Conservation (phyloP, 2,113 vertebrate species). For the Budorcas taxicolor region DNA sequence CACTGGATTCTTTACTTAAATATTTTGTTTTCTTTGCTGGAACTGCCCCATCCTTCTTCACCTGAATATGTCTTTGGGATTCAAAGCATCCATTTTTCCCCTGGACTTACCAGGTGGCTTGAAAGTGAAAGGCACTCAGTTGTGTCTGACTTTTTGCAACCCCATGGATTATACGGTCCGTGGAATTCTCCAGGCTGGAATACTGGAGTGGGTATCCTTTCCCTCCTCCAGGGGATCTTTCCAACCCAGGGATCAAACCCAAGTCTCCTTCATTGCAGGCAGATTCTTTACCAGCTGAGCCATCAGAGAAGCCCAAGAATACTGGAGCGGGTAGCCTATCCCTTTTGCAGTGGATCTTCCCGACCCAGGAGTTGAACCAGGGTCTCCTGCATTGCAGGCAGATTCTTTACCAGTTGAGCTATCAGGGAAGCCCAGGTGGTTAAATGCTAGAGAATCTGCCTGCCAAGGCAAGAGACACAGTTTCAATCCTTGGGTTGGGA, state of each 20-base stretch:
- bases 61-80: not conserved
- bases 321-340: not conserved
- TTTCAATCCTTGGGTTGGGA: not conserved
- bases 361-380: not conserved
- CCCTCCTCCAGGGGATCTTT: not conserved
- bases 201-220: not conserved
- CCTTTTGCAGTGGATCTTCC: not conserved
- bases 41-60: not conserved
- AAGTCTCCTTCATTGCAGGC: too few species aligned
- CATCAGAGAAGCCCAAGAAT: too few species aligned
- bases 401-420: not conserved
- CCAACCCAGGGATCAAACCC: not conserved
- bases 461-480: not conserved
- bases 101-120: not conserved
- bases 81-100: not conserved
- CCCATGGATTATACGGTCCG: not conserved
- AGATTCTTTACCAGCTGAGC: too few species aligned
- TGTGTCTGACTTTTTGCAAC: rapidly evolving
- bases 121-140: not conserved
- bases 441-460: not conserved
- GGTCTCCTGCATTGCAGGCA: not conserved
- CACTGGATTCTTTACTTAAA: not conserved
- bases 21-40: not conserved
- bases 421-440: not conserved
- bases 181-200: not conserved